These are phyloP conservation scores for Thalassaphorura encarpata DNA, from an alignment of 1,140 invertebrate genomes.

Conservation along the genomic window DNA sequence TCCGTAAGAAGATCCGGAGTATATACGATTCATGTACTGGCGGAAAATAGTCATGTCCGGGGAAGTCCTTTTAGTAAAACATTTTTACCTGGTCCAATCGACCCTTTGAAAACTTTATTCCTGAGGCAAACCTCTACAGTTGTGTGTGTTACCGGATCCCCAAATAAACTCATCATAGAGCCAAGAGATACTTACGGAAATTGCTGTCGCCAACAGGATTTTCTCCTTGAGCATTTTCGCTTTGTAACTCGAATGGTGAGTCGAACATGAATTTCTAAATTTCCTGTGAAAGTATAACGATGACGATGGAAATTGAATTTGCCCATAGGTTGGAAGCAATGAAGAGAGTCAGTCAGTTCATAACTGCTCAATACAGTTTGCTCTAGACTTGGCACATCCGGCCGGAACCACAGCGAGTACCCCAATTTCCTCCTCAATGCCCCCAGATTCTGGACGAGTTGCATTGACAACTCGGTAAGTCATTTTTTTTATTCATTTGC, in stretches of 20 bases:
- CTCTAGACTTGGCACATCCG: constrained; percentile 14
- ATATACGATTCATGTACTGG: constrained; percentile 60
- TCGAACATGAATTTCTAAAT: not conserved
- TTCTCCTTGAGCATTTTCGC: constrained; percentile 23
- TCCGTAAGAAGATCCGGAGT: constrained; percentile 78
- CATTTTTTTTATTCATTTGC: constrained; percentile 13
- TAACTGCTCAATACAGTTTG: constrained; percentile 28
- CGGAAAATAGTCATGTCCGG: constrained; percentile 39
- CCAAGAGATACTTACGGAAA: constrained; percentile 83
- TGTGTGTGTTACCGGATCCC: constrained; percentile 63
- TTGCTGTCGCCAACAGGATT: constrained; percentile 45
- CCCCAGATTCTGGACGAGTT: constrained; percentile 15
- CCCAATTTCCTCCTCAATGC: not conserved
- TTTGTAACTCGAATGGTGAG: constrained; percentile 27
- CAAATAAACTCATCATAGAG: constrained; percentile 72
- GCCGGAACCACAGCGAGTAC: not conserved
- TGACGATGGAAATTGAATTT: constrained; percentile 3
- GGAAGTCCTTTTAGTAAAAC: constrained; percentile 52
- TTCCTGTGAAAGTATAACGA: not conserved
- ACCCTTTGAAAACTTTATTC: constrained; percentile 72
- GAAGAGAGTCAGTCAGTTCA: constrained; percentile 13
- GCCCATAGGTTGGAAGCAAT: constrained; percentile 17
- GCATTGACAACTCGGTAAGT: constrained; percentile 13
- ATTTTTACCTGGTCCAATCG: constrained; percentile 58
- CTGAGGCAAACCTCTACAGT: constrained; percentile 76